Base-by-base conservation (phyloP, 2,888 invertebrate genomes). In the Oscheius sp. region DNA sequence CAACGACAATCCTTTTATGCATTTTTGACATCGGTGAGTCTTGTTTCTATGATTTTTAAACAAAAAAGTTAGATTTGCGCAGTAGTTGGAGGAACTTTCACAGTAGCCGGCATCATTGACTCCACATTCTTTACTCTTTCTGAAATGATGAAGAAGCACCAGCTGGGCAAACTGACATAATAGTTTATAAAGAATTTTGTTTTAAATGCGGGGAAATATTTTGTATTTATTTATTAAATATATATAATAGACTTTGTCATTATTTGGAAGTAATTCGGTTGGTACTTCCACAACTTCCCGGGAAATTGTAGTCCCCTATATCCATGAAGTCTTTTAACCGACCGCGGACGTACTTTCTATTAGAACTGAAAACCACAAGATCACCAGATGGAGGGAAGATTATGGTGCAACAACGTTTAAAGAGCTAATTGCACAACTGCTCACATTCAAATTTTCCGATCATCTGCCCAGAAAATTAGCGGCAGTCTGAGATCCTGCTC, bases 41-140 rank as follows among this genome's bases (percentile, higher is more conserved):
- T 20, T 17, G n/a, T 15, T 25, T 33, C 6, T n/a, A 10, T 8
- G 6, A 12, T 58, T 34, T 61, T 55, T 20, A 29, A 45, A 25
- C 17, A 17, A n/a, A 29, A 55, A 55, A n/a, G 3, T 64, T 84
- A 89, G 89, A 87, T 90, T 12, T 90, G 90, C 86, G 90, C 90
- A 15, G 90, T 90, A 63, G 87, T 90, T 61, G 90, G 90, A 42
- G 90, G 90, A 61, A 90, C 90, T 0, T 90, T 90, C 82, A 90
- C 90, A 3, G 90, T 90, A 1, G 90, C 90, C 25, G 90, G 90
- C 10, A 90, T 90, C 74, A 87, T 90, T 65, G 90, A 90, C 82
- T 90, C 90, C 0, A 84, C 89, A 53, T 85, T 90, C 42, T 90
- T 90, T 83, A 88, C 90, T 6, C 89, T 90, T n/a, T 86, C 89